Evolutionary conservation across 1,140 invertebrate genomes (phyloP).

Genomic region (Mesaphorura yosii): DNA sequence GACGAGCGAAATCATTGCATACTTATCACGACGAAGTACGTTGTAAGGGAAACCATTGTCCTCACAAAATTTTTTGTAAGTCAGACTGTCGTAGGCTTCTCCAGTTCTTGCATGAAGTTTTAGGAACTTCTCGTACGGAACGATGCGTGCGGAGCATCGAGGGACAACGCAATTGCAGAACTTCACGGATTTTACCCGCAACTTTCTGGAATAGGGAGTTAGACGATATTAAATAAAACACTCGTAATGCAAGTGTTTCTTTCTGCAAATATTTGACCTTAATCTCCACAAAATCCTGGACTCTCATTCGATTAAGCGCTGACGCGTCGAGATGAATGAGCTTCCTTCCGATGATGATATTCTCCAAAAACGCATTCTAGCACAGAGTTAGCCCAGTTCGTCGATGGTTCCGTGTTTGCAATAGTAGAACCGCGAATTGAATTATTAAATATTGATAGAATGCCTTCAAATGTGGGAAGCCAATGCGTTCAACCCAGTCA

Average conservation of each 20-base stretch:
- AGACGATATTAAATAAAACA: not conserved
- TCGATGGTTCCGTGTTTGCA: too few relatives aligned
- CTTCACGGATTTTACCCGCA: slow-evolving; percentile 21
- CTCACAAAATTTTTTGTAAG: slow-evolving; percentile 22
- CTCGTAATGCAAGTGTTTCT: not conserved
- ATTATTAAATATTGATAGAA: not conserved
- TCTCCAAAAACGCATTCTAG: slow-evolving; percentile 18
- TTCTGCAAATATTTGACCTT: slow-evolving; percentile 10
- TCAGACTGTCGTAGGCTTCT: slow-evolving; percentile 10
- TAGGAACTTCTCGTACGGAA: slow-evolving; percentile 20
- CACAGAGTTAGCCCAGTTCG: too few relatives aligned
- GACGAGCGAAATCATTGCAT: slow-evolving; percentile 14
- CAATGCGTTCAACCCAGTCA: slow-evolving; percentile 17
- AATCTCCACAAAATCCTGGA: slow-evolving; percentile 22
- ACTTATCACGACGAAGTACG: slow-evolving; percentile 6
- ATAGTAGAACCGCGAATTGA: not conserved
- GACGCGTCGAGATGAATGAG: slow-evolving; percentile 18
- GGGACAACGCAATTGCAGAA: slow-evolving; percentile 19
- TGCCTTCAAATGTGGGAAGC: slow-evolving; percentile 17
- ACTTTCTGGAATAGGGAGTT: slow-evolving; percentile 5
- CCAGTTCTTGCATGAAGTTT: slow-evolving; percentile 5
- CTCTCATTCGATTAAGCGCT: slow-evolving; percentile 24
- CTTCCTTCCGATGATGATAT: slow-evolving; percentile 20
- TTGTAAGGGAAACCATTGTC: slow-evolving; percentile 17
- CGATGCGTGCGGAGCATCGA: slow-evolving; percentile 16